phyloP scores from a whole-genome alignment of 2,888 invertebrate species.

The Xestia sexstrigata region DNA sequence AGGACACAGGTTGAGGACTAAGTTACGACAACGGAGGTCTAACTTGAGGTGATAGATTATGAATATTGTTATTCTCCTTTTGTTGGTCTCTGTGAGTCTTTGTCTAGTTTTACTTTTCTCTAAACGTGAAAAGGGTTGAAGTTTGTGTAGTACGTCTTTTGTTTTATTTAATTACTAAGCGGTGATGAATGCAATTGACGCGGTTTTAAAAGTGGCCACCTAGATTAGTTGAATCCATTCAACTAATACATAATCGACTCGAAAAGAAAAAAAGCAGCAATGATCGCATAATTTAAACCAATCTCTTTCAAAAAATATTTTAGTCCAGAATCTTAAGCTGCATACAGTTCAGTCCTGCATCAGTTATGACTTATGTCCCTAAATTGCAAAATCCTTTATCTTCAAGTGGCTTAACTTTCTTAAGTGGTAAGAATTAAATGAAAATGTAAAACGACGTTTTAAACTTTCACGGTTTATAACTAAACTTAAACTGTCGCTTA shows the following conservation, averaged over 20 bases:
- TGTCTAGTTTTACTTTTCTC: background rate
- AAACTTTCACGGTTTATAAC: too few species aligned
- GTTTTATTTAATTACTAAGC: background rate
- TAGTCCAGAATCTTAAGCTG: background rate
- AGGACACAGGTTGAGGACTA: conserved; percentile 16
- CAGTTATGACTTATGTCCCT: too few species aligned
- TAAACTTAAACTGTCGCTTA: too few species aligned
- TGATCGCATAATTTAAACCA: background rate
- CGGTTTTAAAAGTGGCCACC: background rate
- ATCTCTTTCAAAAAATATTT: background rate
- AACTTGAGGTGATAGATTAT: conserved; percentile 24
- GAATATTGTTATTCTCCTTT: conserved; percentile 15
- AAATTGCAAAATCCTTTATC: too few species aligned
- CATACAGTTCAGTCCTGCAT: too few species aligned
- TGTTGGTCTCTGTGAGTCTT: background rate
- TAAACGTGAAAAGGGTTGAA: background rate
- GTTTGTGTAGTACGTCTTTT: background rate
- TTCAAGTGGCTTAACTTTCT: too few species aligned
- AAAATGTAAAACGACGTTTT: too few species aligned
- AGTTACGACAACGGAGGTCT: conserved; percentile 21
- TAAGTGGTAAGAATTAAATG: background rate
- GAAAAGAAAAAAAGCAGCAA: background rate
- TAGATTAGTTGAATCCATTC: too few species aligned
- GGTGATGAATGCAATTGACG: background rate
- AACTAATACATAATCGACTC: too few species aligned